Conservation (phyloP, 2,888 invertebrate species). For the Eurytoma californica region DNA sequence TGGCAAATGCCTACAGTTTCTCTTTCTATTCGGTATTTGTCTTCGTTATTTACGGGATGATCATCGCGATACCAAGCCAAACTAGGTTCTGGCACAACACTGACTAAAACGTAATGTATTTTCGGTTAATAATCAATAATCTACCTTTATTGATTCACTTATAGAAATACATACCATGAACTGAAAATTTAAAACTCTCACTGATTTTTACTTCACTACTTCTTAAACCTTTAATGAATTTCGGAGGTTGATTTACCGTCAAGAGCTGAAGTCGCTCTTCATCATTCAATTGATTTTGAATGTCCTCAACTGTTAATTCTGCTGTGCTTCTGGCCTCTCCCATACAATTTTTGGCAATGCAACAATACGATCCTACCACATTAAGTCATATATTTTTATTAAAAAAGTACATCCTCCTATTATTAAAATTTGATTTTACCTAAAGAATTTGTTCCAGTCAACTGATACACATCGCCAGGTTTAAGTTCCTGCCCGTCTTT, state of each 20-base stretch:
- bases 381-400: background rate
- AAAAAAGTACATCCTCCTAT: too few species aligned
- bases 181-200: constrained; percentile 86
- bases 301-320: constrained; percentile 92
- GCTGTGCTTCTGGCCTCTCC: constrained; percentile 91
- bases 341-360: constrained; percentile 93
- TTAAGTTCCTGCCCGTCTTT: constrained; percentile 94
- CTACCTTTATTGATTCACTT: too few species aligned
- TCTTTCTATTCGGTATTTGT: constrained; percentile 82
- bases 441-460: constrained; percentile 92
- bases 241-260: constrained; percentile 87
- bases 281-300: constrained; percentile 91
- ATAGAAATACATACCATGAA: constrained; percentile 81
- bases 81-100: constrained; percentile 86
- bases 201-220: constrained; percentile 89
- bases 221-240: constrained; percentile 87
- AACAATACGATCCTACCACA: constrained; percentile 86
- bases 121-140: constrained; percentile 5
- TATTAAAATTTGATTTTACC: constrained; percentile 71
- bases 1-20: constrained; percentile 85
- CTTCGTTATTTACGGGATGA: constrained; percentile 82
- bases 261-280: constrained; percentile 88
- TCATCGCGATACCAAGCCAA: constrained; percentile 94
- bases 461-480: constrained; percentile 93
- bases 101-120: constrained; percentile 77